phyloP scores from a whole-genome alignment of 1,140 invertebrate species.

The Danaus melanippus region DNA sequence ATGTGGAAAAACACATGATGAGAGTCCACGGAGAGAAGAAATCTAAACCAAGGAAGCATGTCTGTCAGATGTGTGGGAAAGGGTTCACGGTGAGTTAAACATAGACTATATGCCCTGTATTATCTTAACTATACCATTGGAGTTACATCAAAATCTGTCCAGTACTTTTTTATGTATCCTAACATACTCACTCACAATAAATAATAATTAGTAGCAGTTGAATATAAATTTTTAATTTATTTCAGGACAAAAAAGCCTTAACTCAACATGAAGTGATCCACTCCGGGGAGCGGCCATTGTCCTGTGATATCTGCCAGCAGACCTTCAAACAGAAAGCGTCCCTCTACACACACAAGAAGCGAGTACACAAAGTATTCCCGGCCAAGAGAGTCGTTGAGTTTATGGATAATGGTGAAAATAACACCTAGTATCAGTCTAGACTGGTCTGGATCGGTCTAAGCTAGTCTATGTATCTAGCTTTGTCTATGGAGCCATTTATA shows the following conservation, averaged over 20 bases:
- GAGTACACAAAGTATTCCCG: constrained; percentile 49
- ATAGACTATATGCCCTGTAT: not conserved
- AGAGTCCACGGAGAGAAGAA: constrained; percentile 56
- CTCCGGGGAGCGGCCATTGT: constrained; percentile 43
- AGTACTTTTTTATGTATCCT: no score
- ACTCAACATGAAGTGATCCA: constrained; percentile 57
- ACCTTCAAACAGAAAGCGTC: constrained; percentile 62
- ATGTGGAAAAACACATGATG: constrained; percentile 56
- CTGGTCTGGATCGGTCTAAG: no score
- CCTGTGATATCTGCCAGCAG: constrained; percentile 50
- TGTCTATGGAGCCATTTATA: no score
- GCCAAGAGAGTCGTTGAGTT: constrained; percentile 37
- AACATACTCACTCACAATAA: no score
- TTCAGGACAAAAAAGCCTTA: constrained; percentile 55
- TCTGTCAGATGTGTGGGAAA: constrained; percentile 50
- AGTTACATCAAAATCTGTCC: no score
- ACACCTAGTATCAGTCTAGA: no score
- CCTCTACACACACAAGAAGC: constrained; percentile 49
- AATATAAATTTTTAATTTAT: constrained; percentile 1
- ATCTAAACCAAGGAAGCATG: constrained; percentile 50
- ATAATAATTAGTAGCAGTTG: no score
- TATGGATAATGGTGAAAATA: constrained; percentile 27
- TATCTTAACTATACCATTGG: no score
- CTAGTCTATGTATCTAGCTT: no score
- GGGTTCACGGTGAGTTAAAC: constrained; percentile 47